Evolutionary conservation across 2,888 invertebrate genomes (phyloP).

Genomic region (Eristalis tenax): DNA sequence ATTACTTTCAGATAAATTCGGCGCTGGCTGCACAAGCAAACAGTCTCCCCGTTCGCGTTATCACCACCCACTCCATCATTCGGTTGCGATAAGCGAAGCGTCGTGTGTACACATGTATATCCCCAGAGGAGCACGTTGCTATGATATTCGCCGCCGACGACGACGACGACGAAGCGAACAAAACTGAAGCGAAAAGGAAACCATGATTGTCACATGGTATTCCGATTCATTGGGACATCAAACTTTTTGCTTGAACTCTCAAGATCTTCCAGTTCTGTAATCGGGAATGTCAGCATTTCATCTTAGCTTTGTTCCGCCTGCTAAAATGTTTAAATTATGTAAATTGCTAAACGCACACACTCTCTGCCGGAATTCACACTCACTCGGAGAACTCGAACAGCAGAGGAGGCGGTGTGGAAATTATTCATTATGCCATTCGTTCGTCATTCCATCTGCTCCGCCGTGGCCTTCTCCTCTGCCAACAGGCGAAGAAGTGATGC

Average conservation of each 20-base stretch:
- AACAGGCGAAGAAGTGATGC: conserved; percentile 1
- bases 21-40: neutral
- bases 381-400: neutral
- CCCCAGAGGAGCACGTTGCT: conserved; percentile 17
- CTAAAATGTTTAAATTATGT: conserved; percentile 54
- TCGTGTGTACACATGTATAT: conserved; percentile 4
- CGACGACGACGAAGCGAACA: neutral
- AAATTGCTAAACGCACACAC: conserved; percentile 41
- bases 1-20: conserved; percentile 13
- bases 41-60: neutral
- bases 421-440: conserved; percentile 46
- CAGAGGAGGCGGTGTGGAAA: neutral
- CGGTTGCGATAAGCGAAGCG: conserved; percentile 10
- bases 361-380: neutral
- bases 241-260: conserved; percentile 38
- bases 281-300: neutral
- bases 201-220: conserved; percentile 36
- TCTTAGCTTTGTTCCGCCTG: conserved; percentile 24
- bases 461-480: neutral
- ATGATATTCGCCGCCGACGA: neutral
- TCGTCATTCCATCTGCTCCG: conserved; percentile 34
- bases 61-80: neutral
- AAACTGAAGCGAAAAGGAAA: neutral
- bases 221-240: conserved; percentile 26
- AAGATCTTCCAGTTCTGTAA: conserved; percentile 30